Base-by-base conservation (phyloP, 1,140 invertebrate species). In the Drosophila equinoxialis region DNA sequence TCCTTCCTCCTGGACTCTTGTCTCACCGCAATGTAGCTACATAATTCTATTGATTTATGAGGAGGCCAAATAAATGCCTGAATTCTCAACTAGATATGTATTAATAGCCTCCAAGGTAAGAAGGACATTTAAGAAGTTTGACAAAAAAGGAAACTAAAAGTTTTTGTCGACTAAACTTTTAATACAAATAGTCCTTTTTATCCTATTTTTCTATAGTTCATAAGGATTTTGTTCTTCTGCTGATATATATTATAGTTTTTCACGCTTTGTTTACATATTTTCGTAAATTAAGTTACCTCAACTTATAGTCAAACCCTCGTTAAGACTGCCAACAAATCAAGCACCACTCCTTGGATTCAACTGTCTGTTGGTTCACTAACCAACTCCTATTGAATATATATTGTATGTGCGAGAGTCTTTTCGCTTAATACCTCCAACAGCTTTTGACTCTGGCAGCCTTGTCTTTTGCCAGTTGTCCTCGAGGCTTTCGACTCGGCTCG, bases 401-500 rank as follows among this genome's bases (percentile, higher is more conserved):
- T 51, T 51, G 4, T 45, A 20, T 48, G 65, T 42, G 35, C n/a
- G 61, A 35, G 41, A 57, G 65, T 63, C 20, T 42, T 59, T 59
- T 17, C 33, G 33, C 17, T 59, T 33, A 59, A 59, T 37, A 33
- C 57, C 30, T 59, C 35, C 57, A 33, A 59, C 57, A 35, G 57
- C 57, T 37, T 59, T 59, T 59, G 57, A 59, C 57, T 59, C 57
- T 39, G 57, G 33, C 33, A 59, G 57, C 57, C 57, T 59, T 59
- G 57, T 59, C 54, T 39, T 30, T 69, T 61, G 33, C 65, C 60
- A 42, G 60, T 62, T 62, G 35, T 51, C 57, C 67, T n/a, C 17
- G 66, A 54, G 67, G 64, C 65, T 71, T 74, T 60, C 78, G 59
- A 39, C 37, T 11, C 37, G 59, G 11, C 37, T 11, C 37, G 72